A percentile compares a stretch with the other conserved stretches of the same genome.
Conservation (phyloP, 37 sponge, comb jelly and placozoan species). For the Chondrilla cf. caribensis region DNA sequence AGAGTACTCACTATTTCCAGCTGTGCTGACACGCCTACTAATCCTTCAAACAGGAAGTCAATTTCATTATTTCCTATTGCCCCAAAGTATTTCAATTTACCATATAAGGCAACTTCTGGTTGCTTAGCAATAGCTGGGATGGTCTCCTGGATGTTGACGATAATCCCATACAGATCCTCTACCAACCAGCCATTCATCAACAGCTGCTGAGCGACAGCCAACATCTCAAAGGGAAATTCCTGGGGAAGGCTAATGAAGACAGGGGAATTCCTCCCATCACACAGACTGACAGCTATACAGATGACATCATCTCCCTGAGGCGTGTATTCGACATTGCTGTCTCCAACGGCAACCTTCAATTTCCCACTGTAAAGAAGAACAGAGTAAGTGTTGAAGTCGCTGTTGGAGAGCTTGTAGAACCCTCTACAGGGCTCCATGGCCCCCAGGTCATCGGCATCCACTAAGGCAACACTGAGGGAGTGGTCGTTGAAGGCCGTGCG, state of each 20-base stretch:
- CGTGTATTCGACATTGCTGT: neutral
- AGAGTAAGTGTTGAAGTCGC: neutral
- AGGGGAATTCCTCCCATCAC: neutral
- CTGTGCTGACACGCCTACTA: neutral
- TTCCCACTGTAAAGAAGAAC: constrained; percentile 13
- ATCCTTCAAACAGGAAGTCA: neutral
- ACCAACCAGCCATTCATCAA: neutral
- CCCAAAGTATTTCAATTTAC: neutral
- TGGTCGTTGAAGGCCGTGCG: neutral
- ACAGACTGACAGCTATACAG: constrained; percentile 10
- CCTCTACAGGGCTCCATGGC: neutral
- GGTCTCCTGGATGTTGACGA: neutral
- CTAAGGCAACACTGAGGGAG: neutral
- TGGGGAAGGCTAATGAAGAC: neutral
- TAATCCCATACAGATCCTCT: neutral
- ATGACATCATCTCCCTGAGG: neutral
- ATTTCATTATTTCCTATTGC: neutral
- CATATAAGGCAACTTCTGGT: neutral
- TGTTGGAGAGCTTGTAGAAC: neutral
- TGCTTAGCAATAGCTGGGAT: neutral
- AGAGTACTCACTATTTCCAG: neutral
- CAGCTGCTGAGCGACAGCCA: neutral
- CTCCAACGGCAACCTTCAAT: constrained; percentile 1
- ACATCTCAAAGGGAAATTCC: neutral
- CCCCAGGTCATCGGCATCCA: neutral